Evolutionary conservation across 2,888 invertebrate species (phyloP), one percentile per base, ranked within the genome.

Genomic region (Aspidiotus destructor): DNA sequence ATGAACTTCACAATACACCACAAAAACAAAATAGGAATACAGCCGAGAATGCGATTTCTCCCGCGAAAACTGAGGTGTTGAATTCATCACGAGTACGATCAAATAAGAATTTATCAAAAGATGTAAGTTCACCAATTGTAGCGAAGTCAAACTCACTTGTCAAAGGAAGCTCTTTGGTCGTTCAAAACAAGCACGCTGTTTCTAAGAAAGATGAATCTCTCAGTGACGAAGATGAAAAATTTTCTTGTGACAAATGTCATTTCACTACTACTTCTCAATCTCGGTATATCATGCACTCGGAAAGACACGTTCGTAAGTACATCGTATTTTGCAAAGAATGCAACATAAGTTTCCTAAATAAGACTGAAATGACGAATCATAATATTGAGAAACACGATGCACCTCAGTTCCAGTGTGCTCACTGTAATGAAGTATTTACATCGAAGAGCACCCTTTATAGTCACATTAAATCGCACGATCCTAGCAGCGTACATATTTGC

Each of bases 401-500:
- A 8, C 70, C 70, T 42, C 71, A 70, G 10, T 71, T 71, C 60
- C 71, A 71, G 42, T 71, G 71, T 54, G 71, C 71, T 55, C 63
- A 62, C 44, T 71, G 71, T 41, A 71, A 70, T 15, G 70, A 71
- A 52, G 28, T 71, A 11, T 71, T 71, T 10, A 71, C 69, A 2
- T 71, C 71, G 17, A 71, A 71, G 42, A 70, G 69, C 16, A 69
- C 69, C 48, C 68, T 71, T 13, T 71, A 71, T 40, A 71, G 69
- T 44, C 71, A 71, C 48, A 71, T 70, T 54, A 71, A 71, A 62
- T 69, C 67, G 9, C 71, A 71, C 42, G 62, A 71, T 28, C 68
- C 71, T 16, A 69, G 68, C 8, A 70, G 68, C 16, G 64, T 64
- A 10, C 71, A 70, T 61, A 70, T 71, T n/a, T 71, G 71, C 41